Conservation (phyloP, 2,888 invertebrate genomes). For the Dynastes maya region DNA sequence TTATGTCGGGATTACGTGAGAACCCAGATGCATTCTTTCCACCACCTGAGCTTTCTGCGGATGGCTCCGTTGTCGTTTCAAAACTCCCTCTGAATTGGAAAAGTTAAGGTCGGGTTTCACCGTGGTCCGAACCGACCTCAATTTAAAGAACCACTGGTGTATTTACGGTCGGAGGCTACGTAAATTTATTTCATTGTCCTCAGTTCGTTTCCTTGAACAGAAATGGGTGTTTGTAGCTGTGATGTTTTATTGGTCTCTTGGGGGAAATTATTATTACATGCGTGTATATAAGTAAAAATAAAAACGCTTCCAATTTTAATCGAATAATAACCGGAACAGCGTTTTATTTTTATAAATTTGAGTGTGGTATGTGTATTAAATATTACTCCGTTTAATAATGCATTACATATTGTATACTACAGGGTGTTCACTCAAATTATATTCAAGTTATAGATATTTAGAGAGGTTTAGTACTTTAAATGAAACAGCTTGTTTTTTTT, state of each 20-base stretch:
- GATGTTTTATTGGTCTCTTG: neutral
- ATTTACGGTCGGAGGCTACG: constrained; percentile 29
- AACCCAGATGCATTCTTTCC: constrained; percentile 8
- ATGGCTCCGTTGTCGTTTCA: neutral
- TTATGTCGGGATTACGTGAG: neutral
- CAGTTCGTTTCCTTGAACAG: constrained; percentile 8
- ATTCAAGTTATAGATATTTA: too few relatives aligned
- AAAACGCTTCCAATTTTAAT: too few relatives aligned
- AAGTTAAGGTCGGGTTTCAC: constrained; percentile 28
- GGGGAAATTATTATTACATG: constrained; percentile 4
- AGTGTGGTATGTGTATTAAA: too few relatives aligned
- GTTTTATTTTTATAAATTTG: too few relatives aligned
- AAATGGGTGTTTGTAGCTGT: neutral
- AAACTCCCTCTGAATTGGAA: constrained; percentile 11
- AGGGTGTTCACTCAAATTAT: too few relatives aligned
- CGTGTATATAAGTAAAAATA: too few relatives aligned
- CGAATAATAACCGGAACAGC: too few relatives aligned
- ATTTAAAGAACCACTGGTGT: constrained; percentile 21
- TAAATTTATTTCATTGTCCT: constrained; percentile 31
- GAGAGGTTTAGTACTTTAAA: too few relatives aligned
- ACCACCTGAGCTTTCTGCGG: neutral
- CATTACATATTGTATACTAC: too few relatives aligned
- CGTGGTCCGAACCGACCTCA: constrained; percentile 19
- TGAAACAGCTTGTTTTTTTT: too few relatives aligned
- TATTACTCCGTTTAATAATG: too few relatives aligned